These are phyloP conservation scores for Poliocrania exsul DNA, from an alignment of 2,797 vertebrate genomes.

Conservation along the genomic window DNA sequence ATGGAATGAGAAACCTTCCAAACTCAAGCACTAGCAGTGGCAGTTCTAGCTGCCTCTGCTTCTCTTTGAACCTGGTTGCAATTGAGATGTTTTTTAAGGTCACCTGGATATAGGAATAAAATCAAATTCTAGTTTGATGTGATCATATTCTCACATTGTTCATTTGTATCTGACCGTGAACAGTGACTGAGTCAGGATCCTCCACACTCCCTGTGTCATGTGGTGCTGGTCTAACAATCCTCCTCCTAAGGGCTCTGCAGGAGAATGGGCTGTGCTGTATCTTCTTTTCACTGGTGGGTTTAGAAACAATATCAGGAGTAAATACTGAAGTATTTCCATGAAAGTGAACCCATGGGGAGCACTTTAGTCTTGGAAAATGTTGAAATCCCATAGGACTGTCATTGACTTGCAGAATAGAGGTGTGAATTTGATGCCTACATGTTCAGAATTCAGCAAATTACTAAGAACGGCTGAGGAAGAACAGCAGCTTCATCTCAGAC, in stretches of 20 bases:
- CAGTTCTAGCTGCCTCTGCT: neutral
- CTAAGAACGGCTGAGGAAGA: neutral
- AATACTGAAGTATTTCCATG: neutral
- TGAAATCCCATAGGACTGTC: neutral
- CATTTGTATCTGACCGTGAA: neutral
- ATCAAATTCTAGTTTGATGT: neutral
- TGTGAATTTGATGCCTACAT: neutral
- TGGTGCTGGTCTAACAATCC: neutral
- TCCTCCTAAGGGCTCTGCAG: neutral
- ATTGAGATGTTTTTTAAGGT: neutral
- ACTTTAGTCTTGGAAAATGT: neutral
- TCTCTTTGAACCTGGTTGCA: neutral
- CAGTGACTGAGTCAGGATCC: neutral
- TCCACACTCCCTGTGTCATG: accelerated
- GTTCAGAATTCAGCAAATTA: neutral
- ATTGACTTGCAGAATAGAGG: neutral
- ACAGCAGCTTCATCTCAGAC: conserved; percentile 9
- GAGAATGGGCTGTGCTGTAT: neutral
- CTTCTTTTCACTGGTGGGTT: neutral
- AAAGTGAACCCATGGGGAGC: neutral
- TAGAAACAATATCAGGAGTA: neutral
- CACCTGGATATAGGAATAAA: neutral
- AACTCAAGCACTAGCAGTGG: neutral
- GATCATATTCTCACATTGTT: neutral
- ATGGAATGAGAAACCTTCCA: neutral